phyloP scores from a whole-genome alignment of 2,113 vertebrate species.

The Coptodon rendalli region DNA sequence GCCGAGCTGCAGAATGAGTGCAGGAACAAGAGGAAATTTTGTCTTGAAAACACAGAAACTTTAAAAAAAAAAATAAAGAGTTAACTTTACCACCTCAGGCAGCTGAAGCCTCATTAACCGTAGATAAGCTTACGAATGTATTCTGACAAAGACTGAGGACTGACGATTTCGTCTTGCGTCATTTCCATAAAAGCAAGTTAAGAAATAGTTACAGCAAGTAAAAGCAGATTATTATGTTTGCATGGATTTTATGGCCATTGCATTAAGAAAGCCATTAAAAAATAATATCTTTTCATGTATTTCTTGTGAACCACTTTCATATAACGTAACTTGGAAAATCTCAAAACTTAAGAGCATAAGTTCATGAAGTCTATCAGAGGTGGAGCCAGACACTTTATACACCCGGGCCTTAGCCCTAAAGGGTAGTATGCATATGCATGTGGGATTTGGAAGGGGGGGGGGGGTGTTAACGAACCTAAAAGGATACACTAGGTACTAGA shows the following conservation, averaged over 20 bases:
- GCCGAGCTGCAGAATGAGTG: background rate
- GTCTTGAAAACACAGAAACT: background rate
- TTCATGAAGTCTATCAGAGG: background rate
- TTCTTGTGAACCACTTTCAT: background rate
- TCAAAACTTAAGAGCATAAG: background rate
- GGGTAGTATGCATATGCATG: background rate
- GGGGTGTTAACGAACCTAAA: background rate
- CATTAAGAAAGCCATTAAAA: background rate
- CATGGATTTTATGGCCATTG: background rate
- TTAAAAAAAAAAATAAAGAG: background rate
- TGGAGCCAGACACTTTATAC: rapidly evolving
- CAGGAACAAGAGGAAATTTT: background rate
- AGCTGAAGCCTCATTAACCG: background rate
- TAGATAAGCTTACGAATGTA: background rate
- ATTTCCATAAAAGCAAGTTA: background rate
- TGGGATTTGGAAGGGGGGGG: background rate
- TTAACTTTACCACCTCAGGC: background rate
- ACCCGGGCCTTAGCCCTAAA: background rate
- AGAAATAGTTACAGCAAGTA: background rate
- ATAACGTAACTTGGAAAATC: background rate
- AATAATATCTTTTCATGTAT: background rate
- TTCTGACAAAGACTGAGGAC: background rate
- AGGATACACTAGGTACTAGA: background rate
- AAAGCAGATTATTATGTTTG: background rate
- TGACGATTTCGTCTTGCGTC: background rate